Evolutionary conservation across 2,888 invertebrate genomes (phyloP).

Genomic region (Argyresthia albistria): DNA sequence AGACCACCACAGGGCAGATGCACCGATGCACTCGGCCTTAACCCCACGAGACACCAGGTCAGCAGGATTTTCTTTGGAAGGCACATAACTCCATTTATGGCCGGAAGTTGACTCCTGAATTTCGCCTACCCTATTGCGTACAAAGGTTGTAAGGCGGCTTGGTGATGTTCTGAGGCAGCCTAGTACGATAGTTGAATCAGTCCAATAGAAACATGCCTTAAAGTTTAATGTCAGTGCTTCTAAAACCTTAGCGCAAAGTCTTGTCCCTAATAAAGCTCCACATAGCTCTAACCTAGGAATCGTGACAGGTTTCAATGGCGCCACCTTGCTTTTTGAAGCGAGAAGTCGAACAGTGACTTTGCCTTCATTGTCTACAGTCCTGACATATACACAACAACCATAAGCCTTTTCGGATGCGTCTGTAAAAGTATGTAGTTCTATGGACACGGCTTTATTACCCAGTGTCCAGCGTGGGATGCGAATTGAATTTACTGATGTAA

Average conservation of each 20-base stretch:
- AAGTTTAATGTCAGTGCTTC: not conserved
- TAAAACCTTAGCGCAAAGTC: not conserved
- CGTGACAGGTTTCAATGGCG: constrained; percentile 2
- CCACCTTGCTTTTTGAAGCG: constrained; percentile 6
- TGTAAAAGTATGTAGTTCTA: constrained; percentile 6
- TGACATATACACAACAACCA: constrained; percentile 8
- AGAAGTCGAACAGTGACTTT: constrained; percentile 1
- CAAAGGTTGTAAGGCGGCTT: constrained; percentile 12
- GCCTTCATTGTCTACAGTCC: not conserved
- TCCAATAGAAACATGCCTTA: not conserved
- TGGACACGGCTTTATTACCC: not conserved
- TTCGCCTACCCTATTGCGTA: constrained; percentile 11
- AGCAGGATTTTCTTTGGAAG: constrained; percentile 1
- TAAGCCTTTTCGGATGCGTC: constrained; percentile 6
- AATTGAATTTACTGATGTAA: constrained; percentile 1
- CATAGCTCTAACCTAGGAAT: constrained; percentile 7
- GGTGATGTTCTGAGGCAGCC: not conserved
- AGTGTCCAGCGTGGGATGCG: constrained; percentile 3
- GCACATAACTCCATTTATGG: constrained; percentile 1
- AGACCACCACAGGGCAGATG: not conserved
- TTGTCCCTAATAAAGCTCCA: not conserved
- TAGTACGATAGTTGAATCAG: not conserved
- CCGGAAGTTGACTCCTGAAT: constrained; percentile 8
- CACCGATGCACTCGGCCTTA: not conserved
- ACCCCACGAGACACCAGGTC: not conserved